Percentiles rank a stretch among this genome's conserved stretches.
Evolutionary conservation across 2,797 vertebrate species (phyloP).

Genomic region (Craterocephalus amniculus): DNA sequence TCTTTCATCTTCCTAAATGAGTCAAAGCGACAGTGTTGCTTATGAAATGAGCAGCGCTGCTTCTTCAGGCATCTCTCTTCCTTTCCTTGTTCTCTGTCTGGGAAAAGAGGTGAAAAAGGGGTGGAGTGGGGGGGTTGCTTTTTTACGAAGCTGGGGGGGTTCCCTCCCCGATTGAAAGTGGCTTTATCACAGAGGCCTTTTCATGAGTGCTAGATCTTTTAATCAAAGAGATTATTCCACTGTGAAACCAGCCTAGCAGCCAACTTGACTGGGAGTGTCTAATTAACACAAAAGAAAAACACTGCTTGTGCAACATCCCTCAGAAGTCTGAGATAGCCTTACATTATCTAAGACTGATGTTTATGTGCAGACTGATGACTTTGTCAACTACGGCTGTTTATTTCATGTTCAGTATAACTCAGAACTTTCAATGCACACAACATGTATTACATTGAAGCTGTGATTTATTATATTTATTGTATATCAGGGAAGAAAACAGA

Average conservation of each 20-base stretch:
- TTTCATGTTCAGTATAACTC: constrained; percentile 27
- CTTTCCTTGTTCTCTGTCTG: constrained; percentile 64
- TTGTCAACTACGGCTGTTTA: constrained; percentile 25
- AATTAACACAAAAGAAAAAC: constrained; percentile 84
- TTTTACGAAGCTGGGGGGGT: constrained; percentile 4
- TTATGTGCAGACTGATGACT: constrained; percentile 38
- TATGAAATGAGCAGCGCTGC: constrained; percentile 66
- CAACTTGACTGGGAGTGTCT: constrained; percentile 74
- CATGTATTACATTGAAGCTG: constrained; percentile 20
- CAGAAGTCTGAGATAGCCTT: constrained; percentile 62
- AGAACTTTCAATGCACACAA: constrained; percentile 14
- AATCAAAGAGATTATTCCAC: constrained; percentile 81
- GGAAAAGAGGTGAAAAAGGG: constrained; percentile 60
- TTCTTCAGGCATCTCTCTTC: constrained; percentile 66
- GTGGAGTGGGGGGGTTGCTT: not conserved
- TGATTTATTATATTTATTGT: constrained; percentile 1
- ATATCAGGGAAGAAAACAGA: not conserved
- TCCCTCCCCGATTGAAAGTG: constrained; percentile 61
- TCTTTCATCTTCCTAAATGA: constrained; percentile 80
- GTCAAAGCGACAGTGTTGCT: constrained; percentile 64
- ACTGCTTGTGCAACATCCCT: constrained; percentile 57
- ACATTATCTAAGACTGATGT: constrained; percentile 32
- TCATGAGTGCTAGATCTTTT: constrained; percentile 75
- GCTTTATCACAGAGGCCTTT: constrained; percentile 74
- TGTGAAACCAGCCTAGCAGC: constrained; percentile 78